Evolutionary conservation across 2,797 vertebrate species (phyloP).

Genomic region (Xiphophorus birchmanni): DNA sequence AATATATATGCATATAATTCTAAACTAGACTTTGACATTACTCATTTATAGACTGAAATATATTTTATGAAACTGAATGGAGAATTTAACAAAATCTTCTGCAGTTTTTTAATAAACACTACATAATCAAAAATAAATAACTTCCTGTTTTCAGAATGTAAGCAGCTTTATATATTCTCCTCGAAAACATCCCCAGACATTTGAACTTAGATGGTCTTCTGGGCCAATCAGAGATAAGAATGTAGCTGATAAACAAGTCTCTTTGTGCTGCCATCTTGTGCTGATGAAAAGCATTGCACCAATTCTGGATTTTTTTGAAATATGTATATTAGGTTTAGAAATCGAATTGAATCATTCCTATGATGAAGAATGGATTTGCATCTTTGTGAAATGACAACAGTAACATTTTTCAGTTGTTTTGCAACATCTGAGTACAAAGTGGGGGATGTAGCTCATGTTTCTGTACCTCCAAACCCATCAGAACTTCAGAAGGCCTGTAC

Average conservation of each 20-base stretch:
- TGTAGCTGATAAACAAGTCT: background rate
- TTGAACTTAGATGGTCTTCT: background rate
- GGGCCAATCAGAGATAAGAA: slow-evolving; percentile 6
- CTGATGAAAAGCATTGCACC: slow-evolving; percentile 26
- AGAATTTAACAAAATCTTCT: background rate
- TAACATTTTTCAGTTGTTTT: background rate
- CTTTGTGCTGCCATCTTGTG: slow-evolving; percentile 55
- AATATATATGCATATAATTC: no score
- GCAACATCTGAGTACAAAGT: background rate
- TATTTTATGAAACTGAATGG: background rate
- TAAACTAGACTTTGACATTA: no score
- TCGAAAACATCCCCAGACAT: background rate
- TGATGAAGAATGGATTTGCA: background rate
- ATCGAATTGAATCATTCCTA: background rate
- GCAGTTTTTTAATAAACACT: background rate
- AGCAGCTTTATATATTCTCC: background rate
- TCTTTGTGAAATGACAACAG: background rate
- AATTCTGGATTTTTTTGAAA: background rate
- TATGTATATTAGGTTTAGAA: background rate
- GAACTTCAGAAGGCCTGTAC: slow-evolving; percentile 67
- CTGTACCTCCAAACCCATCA: slow-evolving; percentile 62
- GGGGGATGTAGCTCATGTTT: background rate
- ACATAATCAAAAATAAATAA: background rate
- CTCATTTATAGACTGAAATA: background rate
- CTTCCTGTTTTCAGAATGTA: background rate